Evolutionary conservation across 2,888 invertebrate species (phyloP).

Genomic region (Drosophila meridionalis): DNA sequence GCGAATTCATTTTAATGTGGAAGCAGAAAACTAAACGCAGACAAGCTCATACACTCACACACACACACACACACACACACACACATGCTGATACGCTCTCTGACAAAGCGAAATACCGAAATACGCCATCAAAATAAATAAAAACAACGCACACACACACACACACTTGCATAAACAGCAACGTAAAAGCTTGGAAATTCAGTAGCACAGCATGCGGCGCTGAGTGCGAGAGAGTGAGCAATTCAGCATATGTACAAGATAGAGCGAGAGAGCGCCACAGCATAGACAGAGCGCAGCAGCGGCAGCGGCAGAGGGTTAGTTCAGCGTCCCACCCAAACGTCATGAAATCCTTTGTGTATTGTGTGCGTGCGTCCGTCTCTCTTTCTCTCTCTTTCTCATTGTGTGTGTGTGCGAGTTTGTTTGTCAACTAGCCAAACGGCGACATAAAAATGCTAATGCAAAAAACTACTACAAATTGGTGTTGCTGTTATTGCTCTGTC

Average conservation of each 20-base stretch:
- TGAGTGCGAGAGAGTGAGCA: conserved; percentile 22
- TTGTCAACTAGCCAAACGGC: conserved; percentile 71
- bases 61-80: conserved; percentile 18
- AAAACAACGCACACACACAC: conserved; percentile 57
- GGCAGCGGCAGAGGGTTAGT: conserved; percentile 56
- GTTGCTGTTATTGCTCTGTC: conserved; percentile 34
- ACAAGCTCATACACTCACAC: conserved; percentile 42
- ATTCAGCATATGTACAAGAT: conserved; percentile 25
- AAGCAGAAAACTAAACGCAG: conserved; percentile 54
- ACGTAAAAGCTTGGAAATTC: conserved; percentile 61
- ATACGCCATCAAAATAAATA: conserved; percentile 79
- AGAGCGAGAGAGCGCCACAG: conserved; percentile 25
- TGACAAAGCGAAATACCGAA: conserved; percentile 74
- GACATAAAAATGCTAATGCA: conserved; percentile 77
- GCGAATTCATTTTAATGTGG: conserved; percentile 79
- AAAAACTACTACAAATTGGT: conserved; percentile 73
- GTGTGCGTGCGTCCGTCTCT: conserved; percentile 27
- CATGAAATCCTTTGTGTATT: conserved; percentile 76
- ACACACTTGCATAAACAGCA: conserved; percentile 32
- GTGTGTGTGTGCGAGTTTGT: conserved; percentile 52
- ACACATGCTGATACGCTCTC: conserved; percentile 34
- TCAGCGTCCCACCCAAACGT: conserved; percentile 71
- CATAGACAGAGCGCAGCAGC: conserved; percentile 43
- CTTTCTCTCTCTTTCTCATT: conserved; percentile 19
- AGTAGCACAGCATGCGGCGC: conserved; percentile 79